phyloP scores from a whole-genome alignment of 2,888 invertebrate genomes.

The Eupithecia centaureata region DNA sequence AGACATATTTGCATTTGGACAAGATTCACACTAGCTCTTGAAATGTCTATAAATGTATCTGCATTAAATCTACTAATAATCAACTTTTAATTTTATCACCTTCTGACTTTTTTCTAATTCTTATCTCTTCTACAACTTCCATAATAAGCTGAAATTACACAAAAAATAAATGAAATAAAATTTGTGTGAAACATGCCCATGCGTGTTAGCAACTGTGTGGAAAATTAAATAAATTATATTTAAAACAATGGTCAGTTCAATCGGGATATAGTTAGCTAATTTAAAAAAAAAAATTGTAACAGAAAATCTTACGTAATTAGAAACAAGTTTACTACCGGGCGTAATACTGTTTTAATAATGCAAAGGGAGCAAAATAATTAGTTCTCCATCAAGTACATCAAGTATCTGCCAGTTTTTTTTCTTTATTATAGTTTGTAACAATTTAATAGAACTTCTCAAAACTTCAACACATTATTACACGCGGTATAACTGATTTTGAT shows the following conservation, averaged over 20 bases:
- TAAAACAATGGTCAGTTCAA: constrained; percentile 12
- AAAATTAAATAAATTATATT: constrained; percentile 19
- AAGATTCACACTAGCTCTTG: neutral
- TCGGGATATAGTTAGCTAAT: neutral
- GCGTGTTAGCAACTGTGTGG: constrained; percentile 35
- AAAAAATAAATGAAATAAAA: constrained; percentile 52
- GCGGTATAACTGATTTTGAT: neutral
- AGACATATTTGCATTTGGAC: neutral
- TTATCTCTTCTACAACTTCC: constrained; percentile 83
- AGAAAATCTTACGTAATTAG: neutral
- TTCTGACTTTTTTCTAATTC: constrained; percentile 80
- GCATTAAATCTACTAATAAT: constrained; percentile 34
- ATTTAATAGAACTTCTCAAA: neutral
- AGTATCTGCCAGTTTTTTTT: too few species aligned
- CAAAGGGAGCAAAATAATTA: neutral
- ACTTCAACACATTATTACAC: neutral
- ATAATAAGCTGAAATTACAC: constrained; percentile 80
- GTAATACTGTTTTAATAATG: neutral
- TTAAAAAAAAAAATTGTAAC: neutral
- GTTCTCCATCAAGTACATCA: neutral
- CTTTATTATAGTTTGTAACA: too few species aligned
- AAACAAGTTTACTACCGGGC: neutral
- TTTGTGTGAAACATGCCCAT: constrained; percentile 50
- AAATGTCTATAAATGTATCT: neutral
- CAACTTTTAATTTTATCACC: constrained; percentile 70